A percentile compares a stretch with the other conserved stretches of the same genome.
These are phyloP conservation scores for Brachyopa scutellaris DNA, from an alignment of 2,888 invertebrate genomes.

Conservation along the genomic window DNA sequence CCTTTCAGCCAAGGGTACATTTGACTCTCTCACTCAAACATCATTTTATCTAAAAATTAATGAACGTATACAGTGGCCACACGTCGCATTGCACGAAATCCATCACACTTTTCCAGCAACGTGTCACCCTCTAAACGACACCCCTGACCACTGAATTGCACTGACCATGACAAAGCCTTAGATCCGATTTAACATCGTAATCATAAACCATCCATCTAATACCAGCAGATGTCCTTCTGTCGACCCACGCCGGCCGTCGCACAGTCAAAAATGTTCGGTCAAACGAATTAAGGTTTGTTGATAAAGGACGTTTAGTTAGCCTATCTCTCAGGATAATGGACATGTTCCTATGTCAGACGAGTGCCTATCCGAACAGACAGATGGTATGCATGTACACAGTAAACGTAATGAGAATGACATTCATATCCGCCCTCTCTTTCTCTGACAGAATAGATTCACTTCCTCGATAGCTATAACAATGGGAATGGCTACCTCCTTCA, in stretches of 20 bases:
- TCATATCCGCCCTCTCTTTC: constrained; percentile 11
- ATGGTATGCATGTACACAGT: constrained; percentile 14
- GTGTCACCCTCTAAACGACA: constrained; percentile 30
- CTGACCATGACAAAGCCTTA: constrained; percentile 44
- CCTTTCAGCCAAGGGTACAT: too few species aligned
- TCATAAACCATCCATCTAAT: constrained; percentile 24
- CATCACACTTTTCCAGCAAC: too few species aligned
- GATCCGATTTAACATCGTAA: constrained; percentile 48
- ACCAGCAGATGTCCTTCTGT: constrained; percentile 56
- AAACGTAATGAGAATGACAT: constrained; percentile 1
- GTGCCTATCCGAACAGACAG: neutral
- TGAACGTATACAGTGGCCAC: too few species aligned
- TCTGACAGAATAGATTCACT: constrained; percentile 10
- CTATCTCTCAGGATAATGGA: constrained; percentile 2
- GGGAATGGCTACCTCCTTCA: constrained; percentile 15
- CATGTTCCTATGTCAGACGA: constrained; percentile 23
- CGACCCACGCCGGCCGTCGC: constrained; percentile 48
- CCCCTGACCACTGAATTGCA: neutral
- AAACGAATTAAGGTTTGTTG: constrained; percentile 18
- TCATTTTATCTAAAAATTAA: too few species aligned
- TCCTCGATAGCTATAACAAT: constrained; percentile 6
- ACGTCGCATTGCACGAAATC: too few species aligned
- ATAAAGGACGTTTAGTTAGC: constrained; percentile 25
- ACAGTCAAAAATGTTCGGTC: constrained; percentile 23
- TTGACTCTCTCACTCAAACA: too few species aligned